A percentile compares a stretch with the other conserved stretches of the same genome.
These are phyloP conservation scores for Arvicola amphibius DNA, from an alignment of 2,797 vertebrate genomes.

Conservation along the genomic window DNA sequence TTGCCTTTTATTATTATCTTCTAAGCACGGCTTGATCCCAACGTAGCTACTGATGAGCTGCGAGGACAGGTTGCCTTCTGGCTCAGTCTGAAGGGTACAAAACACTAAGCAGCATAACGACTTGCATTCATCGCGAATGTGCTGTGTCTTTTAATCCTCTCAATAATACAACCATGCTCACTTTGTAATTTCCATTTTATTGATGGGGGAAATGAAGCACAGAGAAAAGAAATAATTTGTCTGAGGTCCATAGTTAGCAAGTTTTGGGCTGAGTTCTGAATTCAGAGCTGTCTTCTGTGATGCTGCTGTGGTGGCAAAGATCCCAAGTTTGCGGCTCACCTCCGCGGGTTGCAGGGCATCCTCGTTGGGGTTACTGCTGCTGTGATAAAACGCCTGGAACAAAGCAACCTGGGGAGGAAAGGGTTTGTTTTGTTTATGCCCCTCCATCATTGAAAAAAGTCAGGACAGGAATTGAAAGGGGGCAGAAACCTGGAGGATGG, in stretches of 20 bases:
- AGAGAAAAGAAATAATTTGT: constrained; percentile 12
- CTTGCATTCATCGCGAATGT: not conserved
- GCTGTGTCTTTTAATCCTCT: not conserved
- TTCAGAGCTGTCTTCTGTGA: not conserved
- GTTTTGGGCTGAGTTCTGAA: not conserved
- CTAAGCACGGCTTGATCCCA: not conserved
- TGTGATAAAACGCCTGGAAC: no score
- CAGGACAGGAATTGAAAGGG: not conserved
- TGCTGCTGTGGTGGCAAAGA: not conserved
- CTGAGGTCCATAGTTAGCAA: not conserved
- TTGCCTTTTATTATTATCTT: not conserved
- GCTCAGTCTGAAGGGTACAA: not conserved
- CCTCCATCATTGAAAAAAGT: not conserved
- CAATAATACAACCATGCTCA: not conserved
- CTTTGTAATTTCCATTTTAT: not conserved
- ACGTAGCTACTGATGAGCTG: not conserved
- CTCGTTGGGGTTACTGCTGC: not conserved
- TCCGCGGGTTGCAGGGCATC: not conserved
- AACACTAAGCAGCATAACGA: not conserved
- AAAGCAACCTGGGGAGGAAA: not conserved
- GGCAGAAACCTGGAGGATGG: not conserved
- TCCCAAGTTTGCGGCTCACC: not conserved
- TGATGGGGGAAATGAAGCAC: not conserved
- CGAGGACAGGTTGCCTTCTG: not conserved
- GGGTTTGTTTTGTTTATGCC: not conserved